Evolutionary conservation across 2,888 invertebrate genomes (phyloP).

Genomic region (Malthinus seriepunctatus): DNA sequence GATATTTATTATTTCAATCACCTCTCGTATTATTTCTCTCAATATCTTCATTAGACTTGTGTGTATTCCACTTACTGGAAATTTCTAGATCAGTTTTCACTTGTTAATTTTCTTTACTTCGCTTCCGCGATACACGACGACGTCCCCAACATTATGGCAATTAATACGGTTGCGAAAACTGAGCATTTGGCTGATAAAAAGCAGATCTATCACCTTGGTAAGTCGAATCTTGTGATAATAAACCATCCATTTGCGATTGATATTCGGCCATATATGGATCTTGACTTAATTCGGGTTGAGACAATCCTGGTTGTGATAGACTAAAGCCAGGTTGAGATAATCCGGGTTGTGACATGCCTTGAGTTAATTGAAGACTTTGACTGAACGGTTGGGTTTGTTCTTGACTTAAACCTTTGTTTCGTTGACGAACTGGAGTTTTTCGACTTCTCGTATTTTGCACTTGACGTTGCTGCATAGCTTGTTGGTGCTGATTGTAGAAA

Average conservation of each 20-base stretch:
- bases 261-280: conserved; percentile 85
- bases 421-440: conserved; percentile 30
- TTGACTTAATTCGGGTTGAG: conserved; percentile 76
- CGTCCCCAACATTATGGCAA: conserved; percentile 45
- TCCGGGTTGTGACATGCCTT: conserved; percentile 72
- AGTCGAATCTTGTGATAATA: conserved; percentile 82
- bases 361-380: conserved; percentile 74
- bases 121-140: conserved; percentile 50
- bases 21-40: conserved; percentile 38
- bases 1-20: conserved; percentile 21
- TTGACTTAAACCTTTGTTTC: conserved; percentile 44
- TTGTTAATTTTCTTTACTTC: conserved; percentile 48
- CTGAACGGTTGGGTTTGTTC: conserved; percentile 58
- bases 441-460: conserved; percentile 46
- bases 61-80: conserved; percentile 48
- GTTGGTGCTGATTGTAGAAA: conserved; percentile 76
- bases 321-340: conserved; percentile 71
- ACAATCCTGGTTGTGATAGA: conserved; percentile 68
- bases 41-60: conserved; percentile 40
- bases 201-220: conserved; percentile 60
- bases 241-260: conserved; percentile 92
- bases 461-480: conserved; percentile 64
- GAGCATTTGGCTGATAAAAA: conserved; percentile 64
- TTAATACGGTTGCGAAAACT: conserved; percentile 72
- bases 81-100: conserved; percentile 46